phyloP scores from a whole-genome alignment of 2,113 vertebrate species.

The Eulemur macaco region DNA sequence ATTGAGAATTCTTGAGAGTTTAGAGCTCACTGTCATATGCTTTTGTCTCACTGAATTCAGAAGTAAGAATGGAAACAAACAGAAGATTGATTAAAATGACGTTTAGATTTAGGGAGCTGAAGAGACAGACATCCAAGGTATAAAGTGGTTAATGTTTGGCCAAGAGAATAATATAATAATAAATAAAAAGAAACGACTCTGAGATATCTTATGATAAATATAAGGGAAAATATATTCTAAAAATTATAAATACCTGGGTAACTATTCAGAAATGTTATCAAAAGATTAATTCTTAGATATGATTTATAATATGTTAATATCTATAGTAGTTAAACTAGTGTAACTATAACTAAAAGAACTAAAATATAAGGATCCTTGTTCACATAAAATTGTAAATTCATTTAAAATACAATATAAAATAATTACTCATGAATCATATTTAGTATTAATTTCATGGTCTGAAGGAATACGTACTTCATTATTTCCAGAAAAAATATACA shows the following conservation, averaged over 20 bases:
- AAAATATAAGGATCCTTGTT: not conserved
- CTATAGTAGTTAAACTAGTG: not conserved
- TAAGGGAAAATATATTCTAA: not conserved
- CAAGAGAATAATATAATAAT: not conserved
- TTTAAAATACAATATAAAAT: not conserved
- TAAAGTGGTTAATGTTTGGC: not conserved
- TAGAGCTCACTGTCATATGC: not conserved
- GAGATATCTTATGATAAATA: not conserved
- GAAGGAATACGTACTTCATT: not conserved
- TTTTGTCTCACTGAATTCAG: not conserved
- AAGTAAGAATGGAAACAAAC: not conserved
- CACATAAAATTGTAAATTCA: not conserved
- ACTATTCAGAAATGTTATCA: not conserved
- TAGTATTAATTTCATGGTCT: not conserved
- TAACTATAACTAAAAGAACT: not conserved
- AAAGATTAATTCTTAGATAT: not conserved
- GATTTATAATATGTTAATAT: not conserved
- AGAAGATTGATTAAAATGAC: not conserved
- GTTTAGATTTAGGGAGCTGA: not conserved
- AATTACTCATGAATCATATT: not conserved
- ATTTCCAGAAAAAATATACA: not conserved
- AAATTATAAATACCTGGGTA: not conserved
- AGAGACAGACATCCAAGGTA: not conserved
- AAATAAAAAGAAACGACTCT: not conserved
- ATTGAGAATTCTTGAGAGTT: not conserved